These are phyloP conservation scores for Somateria mollissima DNA, from an alignment of 2,797 vertebrate species.

Conservation along the genomic window DNA sequence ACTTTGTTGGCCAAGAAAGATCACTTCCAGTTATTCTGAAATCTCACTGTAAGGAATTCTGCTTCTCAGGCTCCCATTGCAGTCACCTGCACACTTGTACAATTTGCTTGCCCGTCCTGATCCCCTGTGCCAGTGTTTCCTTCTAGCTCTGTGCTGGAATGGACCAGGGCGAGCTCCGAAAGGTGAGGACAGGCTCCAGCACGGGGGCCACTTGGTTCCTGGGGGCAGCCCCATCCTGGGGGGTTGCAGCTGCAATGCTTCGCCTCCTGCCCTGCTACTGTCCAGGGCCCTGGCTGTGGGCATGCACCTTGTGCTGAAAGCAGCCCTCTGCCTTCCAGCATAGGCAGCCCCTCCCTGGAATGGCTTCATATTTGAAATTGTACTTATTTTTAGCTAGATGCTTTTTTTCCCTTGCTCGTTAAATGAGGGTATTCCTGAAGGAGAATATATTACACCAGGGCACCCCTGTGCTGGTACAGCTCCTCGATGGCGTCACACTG, in stretches of 20 bases:
- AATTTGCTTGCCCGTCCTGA: neutral
- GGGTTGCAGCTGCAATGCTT: no score
- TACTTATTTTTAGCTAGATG: neutral
- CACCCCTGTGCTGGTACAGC: neutral
- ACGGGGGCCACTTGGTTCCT: neutral
- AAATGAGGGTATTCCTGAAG: neutral
- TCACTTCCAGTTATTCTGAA: no score
- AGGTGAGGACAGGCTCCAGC: neutral
- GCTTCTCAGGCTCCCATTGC: no score
- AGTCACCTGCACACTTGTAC: neutral
- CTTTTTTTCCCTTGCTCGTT: neutral
- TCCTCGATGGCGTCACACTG: accelerated
- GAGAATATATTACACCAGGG: neutral
- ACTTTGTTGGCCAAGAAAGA: no score
- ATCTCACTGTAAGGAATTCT: neutral
- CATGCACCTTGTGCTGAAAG: neutral
- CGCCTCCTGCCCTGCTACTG: neutral
- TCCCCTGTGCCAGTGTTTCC: neutral
- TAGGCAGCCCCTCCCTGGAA: neutral
- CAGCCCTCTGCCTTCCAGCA: accelerated
- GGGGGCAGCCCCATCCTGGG: neutral
- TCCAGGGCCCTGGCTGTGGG: accelerated
- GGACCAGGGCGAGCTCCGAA: neutral
- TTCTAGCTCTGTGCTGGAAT: neutral
- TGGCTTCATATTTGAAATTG: neutral